Base-by-base conservation (phyloP, 2,888 invertebrate species). In the Athalia circularis region DNA sequence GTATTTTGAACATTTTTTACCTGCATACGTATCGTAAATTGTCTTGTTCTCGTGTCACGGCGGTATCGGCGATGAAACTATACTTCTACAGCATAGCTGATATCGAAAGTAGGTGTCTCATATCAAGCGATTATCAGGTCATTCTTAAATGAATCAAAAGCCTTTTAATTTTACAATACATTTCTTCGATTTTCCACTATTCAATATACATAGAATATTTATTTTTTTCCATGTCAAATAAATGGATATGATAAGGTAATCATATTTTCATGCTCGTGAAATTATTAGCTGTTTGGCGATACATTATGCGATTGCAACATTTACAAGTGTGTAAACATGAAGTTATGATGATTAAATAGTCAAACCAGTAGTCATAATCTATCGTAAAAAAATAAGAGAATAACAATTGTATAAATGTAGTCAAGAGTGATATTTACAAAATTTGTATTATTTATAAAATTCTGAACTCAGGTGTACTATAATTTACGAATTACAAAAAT, bases 371-470 rank as follows among this genome's bases (percentile, higher is more conserved):
- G 45, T 45, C 59, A 11, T 11, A 8, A 47, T 59, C 15, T 65
- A 79, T 62, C 57, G 70, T 81, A 78, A 77, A 65, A 79, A 68
- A 79, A n/a, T n/a, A n/a, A 54, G 79, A 47, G 65, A 70, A 59
- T 79, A 29, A 74, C 50, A 68, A 54, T 65, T 67, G 4, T 9
- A 29, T 65, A n/a, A 65, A 65, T 57, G 59, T 57, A 29, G 72
- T 72, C 72, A 57, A 72, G 9, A 8, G 61, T 61, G 47, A 59
- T 72, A 61, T 61, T 72, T 72, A 72, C 72, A 72, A 11, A 11
- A 47, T 48, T 13, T 13, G 29, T 29, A 29, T 29, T 29, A 29
- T 29, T 29, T 29, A 29, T 45, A 59, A 43, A 13, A 61, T 74
- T 9, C 52, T 9, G 48, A 11, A 54, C 43, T 68, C 13, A 45